Base-by-base conservation (phyloP, 1,140 invertebrate genomes). In the Drosophila trapezifrons region DNA sequence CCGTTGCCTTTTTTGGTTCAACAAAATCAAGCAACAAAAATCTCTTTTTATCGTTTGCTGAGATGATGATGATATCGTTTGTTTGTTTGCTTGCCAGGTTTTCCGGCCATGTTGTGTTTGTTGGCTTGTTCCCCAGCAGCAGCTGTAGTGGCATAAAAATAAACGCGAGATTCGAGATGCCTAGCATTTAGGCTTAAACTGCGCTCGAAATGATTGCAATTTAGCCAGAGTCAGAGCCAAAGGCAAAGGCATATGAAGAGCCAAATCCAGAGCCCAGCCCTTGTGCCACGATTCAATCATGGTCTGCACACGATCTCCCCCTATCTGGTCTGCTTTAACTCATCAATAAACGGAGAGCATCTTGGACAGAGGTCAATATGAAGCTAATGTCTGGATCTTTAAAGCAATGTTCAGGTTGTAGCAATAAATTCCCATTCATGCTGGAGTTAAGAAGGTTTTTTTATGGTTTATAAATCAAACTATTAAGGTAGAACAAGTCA, bases 1-100 rank as follows among this genome's bases (percentile, higher is more conserved):
- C 80, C 84, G 80, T 89, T 89, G 84, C 84, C 84, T 89, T 89
- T 84, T 89, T 89, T 89, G 84, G 84, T 84, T 71, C 84, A 89
- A 63, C 80, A 59, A 89, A 89, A 89, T 84, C 85, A 89, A 89
- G 76, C 63, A 78, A 89, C 84, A 89, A 72, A 89, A 78, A 89
- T 80, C 76, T 80, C 76, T 71, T 77, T 83, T 83, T 77, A 87
- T 77, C 83, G 76, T 73, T 70, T 62, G 40, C 56, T 58, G 55
- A 76, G 81, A 47, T 71, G 78, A 51, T 71, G 56, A 51, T 69
- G 66, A 20, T 69, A 65, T 74, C 47, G 69, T 52, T 63, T 71
- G 72, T 66, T 76, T 66, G 60, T 76, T 66, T 67, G 37, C 27
- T 32, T 42, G 45, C 52, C 29, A 25, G 46, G 54, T 35, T 75